These are phyloP conservation scores for Dicrostonyx torquatus DNA, from an alignment of 2,797 vertebrate species.

Conservation along the genomic window DNA sequence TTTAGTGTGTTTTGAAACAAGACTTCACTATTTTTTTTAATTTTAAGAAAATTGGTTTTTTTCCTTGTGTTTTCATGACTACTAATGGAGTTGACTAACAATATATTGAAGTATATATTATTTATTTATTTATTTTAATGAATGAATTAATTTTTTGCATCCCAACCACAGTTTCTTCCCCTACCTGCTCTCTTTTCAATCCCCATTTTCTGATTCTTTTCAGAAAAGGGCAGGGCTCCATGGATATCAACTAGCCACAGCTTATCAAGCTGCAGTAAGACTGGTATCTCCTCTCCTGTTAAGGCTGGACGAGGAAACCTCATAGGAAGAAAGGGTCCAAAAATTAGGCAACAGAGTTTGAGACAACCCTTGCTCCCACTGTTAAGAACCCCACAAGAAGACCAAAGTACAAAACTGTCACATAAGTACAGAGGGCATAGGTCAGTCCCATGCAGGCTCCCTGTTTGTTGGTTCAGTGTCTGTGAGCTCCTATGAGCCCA, in stretches of 20 bases:
- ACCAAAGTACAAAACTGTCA: not conserved
- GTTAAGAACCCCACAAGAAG: not conserved
- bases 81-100: not conserved
- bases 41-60: constrained; percentile 26
- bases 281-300: not conserved
- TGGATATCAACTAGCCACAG: not conserved
- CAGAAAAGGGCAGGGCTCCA: not conserved
- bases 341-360: not conserved
- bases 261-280: not conserved
- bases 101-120: not conserved
- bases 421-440: not conserved
- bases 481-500: not conserved
- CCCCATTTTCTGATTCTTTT: not conserved
- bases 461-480: not conserved
- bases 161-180: not conserved
- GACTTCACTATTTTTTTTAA: constrained; percentile 18
- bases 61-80: constrained; percentile 32
- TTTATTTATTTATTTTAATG: not conserved
- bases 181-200: not conserved
- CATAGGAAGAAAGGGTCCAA: not conserved
- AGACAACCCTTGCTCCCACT: not conserved
- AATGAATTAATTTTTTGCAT: not conserved
- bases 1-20: not conserved
- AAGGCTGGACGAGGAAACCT: not conserved
- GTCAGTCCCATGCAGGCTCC: not conserved